phyloP scores from a whole-genome alignment of 2,888 invertebrate genomes.

The Cantharis lateralis region DNA sequence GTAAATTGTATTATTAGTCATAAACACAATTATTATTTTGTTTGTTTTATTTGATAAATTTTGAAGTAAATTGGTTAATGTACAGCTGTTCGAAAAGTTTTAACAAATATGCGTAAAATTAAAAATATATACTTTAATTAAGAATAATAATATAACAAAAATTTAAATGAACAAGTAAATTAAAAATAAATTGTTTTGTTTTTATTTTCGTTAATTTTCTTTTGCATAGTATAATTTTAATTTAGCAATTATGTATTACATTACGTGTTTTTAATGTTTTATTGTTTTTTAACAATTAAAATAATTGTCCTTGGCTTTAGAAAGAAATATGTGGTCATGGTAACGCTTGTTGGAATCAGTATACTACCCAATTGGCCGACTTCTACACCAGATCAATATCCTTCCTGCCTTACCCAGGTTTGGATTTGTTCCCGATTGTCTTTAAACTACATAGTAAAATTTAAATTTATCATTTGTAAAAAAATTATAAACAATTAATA shows the following conservation, averaged over 20 bases:
- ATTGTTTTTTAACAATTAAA: constrained; percentile 7
- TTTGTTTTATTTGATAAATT: not conserved
- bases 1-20: not conserved
- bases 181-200: not conserved
- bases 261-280: not conserved
- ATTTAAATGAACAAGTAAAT: not conserved
- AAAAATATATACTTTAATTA: not conserved
- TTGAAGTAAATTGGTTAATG: not conserved
- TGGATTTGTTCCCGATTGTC: constrained; percentile 9
- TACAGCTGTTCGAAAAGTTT: not conserved
- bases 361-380: constrained; percentile 28
- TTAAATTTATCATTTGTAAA: not conserved
- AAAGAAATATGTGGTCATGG: constrained; percentile 25
- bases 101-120: not conserved
- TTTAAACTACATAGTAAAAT: not conserved
- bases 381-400: constrained; percentile 26
- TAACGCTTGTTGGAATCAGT: constrained; percentile 24
- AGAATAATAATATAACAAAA: not conserved
- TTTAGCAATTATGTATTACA: not conserved
- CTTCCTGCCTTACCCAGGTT: constrained; percentile 16
- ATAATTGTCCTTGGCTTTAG: constrained; percentile 10
- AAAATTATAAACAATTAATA: not conserved
- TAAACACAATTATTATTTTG: not conserved
- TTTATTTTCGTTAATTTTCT: not conserved
- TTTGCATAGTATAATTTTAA: not conserved